Evolutionary conservation across 2,888 invertebrate genomes (phyloP), one percentile per base, ranked within the genome.

Genomic region (Pomacea canaliculata): DNA sequence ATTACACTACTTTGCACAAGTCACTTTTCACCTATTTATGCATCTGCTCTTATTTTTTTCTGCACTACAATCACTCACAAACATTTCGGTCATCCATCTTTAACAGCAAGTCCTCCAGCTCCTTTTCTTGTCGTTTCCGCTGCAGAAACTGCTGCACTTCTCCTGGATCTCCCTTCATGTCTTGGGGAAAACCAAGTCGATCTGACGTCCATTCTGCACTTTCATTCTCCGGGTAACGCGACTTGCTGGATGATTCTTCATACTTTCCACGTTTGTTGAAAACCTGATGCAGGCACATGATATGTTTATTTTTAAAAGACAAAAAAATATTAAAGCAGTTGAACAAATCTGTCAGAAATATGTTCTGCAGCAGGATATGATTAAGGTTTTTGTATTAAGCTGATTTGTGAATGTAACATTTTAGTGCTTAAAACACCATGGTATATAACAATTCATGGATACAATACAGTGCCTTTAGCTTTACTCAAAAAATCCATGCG

Each of bases 71-170:
- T 7, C 60, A 83, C 88, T 86, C 82, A 89, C 89, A 87, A 70
- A 88, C 86, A 68, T 85, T 83, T 49, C 86, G 84, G 71, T 87
- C 85, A 79, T 89, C 87, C 70, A 88, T 87, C 77, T 85, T 88
- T 71, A 85, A 79, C 67, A 89, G 82, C 9, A 88, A 81, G 19
- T 84, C 80, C 74, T 88, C 87, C 66, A 89, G 84, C 70, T 89
- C 86, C 59, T 81, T 76, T 71, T 84, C 82, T 70, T 86, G 82
- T 46, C 84, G 78, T 76, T 83, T 73, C 65, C 81, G 79, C 27
- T 68, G 67, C 65, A 82, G 66, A 46, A 78, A 79, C 37, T 66
- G 73, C 48, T 68, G 76, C n/a, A 81, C 77, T 63, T 80, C 80
- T 7, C 63, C 76, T 1, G 60, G 66, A 10, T 46, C 69, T 48